Conservation (phyloP, 2,888 invertebrate genomes). For the Drosophila ochracea region DNA sequence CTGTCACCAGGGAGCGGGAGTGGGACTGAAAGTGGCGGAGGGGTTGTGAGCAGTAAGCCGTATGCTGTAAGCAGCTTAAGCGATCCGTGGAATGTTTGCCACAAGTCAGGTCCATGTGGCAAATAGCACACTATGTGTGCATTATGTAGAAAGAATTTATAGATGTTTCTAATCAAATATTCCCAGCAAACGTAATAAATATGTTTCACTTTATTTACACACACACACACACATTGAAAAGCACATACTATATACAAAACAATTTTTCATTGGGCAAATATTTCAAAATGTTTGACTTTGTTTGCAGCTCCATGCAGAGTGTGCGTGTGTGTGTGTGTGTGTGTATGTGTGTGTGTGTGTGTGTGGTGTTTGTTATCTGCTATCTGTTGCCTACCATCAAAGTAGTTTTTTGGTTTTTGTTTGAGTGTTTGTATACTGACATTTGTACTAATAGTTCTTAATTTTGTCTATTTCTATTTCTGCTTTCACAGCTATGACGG, state of each 20-base stretch:
- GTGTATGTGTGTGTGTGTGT: background rate
- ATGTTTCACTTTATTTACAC: slow-evolving; percentile 44
- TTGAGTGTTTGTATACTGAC: slow-evolving; percentile 41
- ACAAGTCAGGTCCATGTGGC: slow-evolving; percentile 44
- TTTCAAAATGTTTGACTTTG: slow-evolving; percentile 34
- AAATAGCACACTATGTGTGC: slow-evolving; percentile 28
- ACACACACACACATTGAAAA: slow-evolving; percentile 5
- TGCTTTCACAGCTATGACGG: slow-evolving; percentile 82
- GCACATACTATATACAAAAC: background rate
- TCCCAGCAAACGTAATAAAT: slow-evolving; percentile 47
- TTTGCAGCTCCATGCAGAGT: slow-evolving; percentile 8
- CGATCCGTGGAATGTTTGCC: slow-evolving; percentile 26
- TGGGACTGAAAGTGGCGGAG: background rate
- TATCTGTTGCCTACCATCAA: slow-evolving; percentile 33
- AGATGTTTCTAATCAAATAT: slow-evolving; percentile 72
- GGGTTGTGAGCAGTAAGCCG: slow-evolving; percentile 5
- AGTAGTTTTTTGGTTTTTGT: slow-evolving; percentile 10
- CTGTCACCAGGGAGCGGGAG: slow-evolving; percentile 11
- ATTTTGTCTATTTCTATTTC: slow-evolving; percentile 6
- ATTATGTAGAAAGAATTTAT: slow-evolving; percentile 36
- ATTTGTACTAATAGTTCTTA: slow-evolving; percentile 50
- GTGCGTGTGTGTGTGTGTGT: too few species aligned
- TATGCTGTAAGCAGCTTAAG: slow-evolving; percentile 38
- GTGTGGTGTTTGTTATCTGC: background rate
- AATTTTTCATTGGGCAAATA: slow-evolving; percentile 33